Evolutionary conservation across 2,888 invertebrate genomes (phyloP), one percentile per base, ranked within the genome.

Genomic region (Xestia c-nigrum): DNA sequence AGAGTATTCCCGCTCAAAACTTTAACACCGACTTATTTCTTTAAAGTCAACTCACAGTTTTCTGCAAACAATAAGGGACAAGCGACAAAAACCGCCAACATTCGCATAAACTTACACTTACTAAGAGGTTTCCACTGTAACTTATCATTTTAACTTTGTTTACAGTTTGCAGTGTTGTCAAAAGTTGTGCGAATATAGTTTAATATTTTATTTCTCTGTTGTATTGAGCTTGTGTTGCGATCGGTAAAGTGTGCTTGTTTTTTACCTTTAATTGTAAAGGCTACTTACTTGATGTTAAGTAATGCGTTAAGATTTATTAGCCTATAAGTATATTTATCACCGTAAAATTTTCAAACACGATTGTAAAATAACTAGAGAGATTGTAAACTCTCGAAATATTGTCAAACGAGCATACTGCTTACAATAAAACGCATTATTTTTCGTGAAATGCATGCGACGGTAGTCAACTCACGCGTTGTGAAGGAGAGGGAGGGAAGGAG

Each of bases 111-210:
- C 70, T 80, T 69, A 24, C 63, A 71, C 63, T 83, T 38, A 80
- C 57, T 78, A 82, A 87, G 78, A 82, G 85, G 84, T 68, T 85
- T 84, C 63, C 50, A 72, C n/a, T 82, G 85, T 85, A 80, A 82
- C 81, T 84, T 81, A 81, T 85, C 83, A 83, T 86, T 85, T 85
- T 85, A 87, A 80, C 82, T 85, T 83, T 73, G 74, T 74, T 74
- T 21, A 57, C 21, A 43, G 59, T 81, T 77, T 7, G 24, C 12
- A 10, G 5, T 6, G 43, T 50, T 72, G 79, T 78, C 81, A 63
- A 5, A 46, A 69, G 47, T 78, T 70, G 57, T 38, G 66, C 0
- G 59, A 55, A 79, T 72, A 64, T 72, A 64, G 74, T 83, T 83
- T 83, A 47, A 72, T 75, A 63, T 70, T 83, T 72, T 75, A 72